Conservation (phyloP, 1,140 invertebrate species). For the Stenopsyche tienmushanensis region DNA sequence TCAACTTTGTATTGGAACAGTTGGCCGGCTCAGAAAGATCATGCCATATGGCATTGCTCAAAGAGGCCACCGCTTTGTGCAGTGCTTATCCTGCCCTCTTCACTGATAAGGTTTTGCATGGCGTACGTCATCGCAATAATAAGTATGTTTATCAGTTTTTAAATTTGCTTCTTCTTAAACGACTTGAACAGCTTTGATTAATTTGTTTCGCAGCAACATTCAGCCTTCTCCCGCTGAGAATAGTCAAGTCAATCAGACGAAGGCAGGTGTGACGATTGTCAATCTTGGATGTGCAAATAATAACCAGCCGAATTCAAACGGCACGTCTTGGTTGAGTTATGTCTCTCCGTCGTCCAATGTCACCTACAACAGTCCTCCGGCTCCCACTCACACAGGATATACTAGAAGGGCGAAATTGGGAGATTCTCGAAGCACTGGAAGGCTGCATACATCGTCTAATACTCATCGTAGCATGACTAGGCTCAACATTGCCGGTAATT, state of each 20-base stretch:
- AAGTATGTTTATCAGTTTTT: conserved; percentile 36
- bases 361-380: conserved; percentile 31
- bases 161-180: no score
- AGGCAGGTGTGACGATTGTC: conserved; percentile 73
- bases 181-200: no score
- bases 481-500: conserved; percentile 64
- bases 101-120: conserved; percentile 72
- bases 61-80: conserved; percentile 76
- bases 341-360: conserved; percentile 13
- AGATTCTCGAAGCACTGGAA: conserved; percentile 68
- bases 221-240: conserved; percentile 19
- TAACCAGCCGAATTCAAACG: no score
- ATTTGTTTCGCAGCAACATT: conserved; percentile 28
- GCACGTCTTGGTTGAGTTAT: no score
- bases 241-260: conserved; percentile 66
- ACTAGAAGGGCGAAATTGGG: conserved; percentile 64
- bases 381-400: conserved; percentile 55
- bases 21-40: conserved; percentile 68
- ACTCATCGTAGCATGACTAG: conserved; percentile 73
- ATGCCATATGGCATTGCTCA: conserved; percentile 68
- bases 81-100: conserved; percentile 74
- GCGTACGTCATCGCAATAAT: conserved; percentile 67
- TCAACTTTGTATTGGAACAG: conserved; percentile 77
- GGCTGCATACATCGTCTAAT: conserved; percentile 65
- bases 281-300: conserved; percentile 61